Percentiles rank a stretch among this genome's conserved stretches.
Evolutionary conservation across 2,113 vertebrate species (phyloP).

Genomic region (Cervus canadensis): DNA sequence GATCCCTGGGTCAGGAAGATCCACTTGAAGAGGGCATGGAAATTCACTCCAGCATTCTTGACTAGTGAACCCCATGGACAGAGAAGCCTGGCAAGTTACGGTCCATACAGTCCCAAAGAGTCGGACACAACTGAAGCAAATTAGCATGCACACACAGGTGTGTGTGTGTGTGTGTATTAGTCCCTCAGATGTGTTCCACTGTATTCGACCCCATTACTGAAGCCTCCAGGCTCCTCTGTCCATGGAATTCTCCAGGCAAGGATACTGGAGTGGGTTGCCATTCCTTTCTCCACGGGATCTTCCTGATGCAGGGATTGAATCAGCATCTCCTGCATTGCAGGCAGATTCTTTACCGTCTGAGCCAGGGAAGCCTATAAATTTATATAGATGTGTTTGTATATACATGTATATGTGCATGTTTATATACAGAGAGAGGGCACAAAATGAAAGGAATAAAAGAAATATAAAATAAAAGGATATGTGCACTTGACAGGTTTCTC

Average conservation of each 20-base stretch:
- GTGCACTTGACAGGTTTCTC: not conserved
- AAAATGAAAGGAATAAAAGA: not conserved
- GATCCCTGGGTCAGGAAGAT: not conserved
- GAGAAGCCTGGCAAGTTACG: not conserved
- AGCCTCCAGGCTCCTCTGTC: not conserved
- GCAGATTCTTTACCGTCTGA: not conserved
- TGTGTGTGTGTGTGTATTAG: not conserved
- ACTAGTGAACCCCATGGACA: not conserved
- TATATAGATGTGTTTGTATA: not conserved
- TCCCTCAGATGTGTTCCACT: not conserved
- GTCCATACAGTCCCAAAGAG: not conserved
- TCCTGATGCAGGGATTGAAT: not conserved
- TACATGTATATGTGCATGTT: not conserved
- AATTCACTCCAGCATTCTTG: not conserved
- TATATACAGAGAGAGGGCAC: not conserved
- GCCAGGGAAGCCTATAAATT: not conserved
- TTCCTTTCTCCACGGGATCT: not conserved
- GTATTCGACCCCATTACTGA: not conserved
- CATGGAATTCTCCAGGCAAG: not conserved
- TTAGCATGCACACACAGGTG: fast-evolving
- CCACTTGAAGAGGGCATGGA: not conserved
- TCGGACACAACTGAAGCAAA: not conserved
- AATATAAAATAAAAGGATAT: not conserved
- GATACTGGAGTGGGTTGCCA: not conserved
- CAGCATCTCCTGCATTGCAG: not conserved